Evolutionary conservation across 2,888 invertebrate genomes (phyloP).

Genomic region (Synanthedon myopaeformis): DNA sequence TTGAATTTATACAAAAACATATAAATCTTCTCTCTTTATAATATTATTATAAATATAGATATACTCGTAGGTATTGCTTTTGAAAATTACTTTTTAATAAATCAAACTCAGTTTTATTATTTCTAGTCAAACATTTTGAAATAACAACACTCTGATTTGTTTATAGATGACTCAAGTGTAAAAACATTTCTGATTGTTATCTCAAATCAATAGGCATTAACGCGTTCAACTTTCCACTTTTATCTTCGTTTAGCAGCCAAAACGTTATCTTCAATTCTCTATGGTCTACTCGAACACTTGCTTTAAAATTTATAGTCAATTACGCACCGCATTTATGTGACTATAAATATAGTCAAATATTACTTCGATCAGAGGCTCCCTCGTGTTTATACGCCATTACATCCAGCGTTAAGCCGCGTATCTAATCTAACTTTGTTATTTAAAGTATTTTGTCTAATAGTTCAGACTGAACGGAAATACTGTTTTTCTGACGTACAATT

Average conservation of each 20-base stretch:
- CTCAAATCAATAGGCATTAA: not conserved
- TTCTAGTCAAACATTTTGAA: too few relatives aligned
- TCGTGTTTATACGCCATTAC: not conserved
- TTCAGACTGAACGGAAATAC: too few relatives aligned
- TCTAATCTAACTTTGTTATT: conserved; percentile 17
- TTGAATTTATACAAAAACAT: too few relatives aligned
- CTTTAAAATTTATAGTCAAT: conserved; percentile 34
- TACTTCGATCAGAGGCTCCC: conserved; percentile 1
- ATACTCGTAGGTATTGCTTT: too few relatives aligned
- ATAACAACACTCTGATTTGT: too few relatives aligned
- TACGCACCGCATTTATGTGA: conserved; percentile 11
- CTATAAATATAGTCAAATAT: conserved; percentile 31
- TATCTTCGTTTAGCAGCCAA: conserved; percentile 10
- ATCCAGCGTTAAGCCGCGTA: not conserved
- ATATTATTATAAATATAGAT: too few relatives aligned
- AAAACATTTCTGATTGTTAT: not conserved
- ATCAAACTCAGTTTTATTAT: too few relatives aligned
- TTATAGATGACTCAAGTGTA: too few relatives aligned
- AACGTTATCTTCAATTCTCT: conserved; percentile 1
- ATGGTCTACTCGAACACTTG: conserved; percentile 19
- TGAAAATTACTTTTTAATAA: too few relatives aligned
- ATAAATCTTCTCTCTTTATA: too few relatives aligned
- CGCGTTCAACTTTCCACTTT: conserved; percentile 17
- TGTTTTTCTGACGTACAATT: too few relatives aligned
- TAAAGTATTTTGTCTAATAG: conserved; percentile 11